Percentiles rank a stretch among this genome's conserved stretches.
phyloP scores from a whole-genome alignment of 2,113 vertebrate genomes.

The Panthera uncia region DNA sequence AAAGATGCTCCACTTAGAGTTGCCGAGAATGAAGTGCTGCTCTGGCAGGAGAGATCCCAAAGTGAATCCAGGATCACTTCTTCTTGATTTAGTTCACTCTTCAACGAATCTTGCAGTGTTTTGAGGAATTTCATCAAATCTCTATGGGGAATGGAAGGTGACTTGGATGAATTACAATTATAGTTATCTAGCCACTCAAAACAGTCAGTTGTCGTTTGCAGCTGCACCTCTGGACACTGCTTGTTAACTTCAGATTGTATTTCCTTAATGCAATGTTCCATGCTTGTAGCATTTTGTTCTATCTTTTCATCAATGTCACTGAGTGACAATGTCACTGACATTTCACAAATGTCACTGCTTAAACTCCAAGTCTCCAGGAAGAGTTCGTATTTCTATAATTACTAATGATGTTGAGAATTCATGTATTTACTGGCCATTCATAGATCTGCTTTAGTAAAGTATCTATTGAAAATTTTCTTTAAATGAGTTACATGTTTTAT shows the following conservation, averaged over 20 bases:
- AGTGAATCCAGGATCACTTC: constrained; percentile 91
- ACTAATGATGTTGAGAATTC: constrained; percentile 2
- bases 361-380: too few species aligned
- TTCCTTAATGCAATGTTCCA: constrained; percentile 91
- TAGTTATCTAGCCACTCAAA: constrained; percentile 89
- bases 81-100: constrained; percentile 88
- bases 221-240: constrained; percentile 80
- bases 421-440: neutral
- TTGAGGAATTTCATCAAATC: constrained; percentile 92
- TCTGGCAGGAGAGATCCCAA: constrained; percentile 90
- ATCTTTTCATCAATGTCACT: too few species aligned
- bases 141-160: constrained; percentile 83
- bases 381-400: constrained; percentile 1
- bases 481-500: neutral
- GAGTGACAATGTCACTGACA: too few species aligned
- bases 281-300: constrained; percentile 78
- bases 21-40: constrained; percentile 90
- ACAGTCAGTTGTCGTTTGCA: constrained; percentile 87
- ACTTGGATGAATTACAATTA: constrained; percentile 79
- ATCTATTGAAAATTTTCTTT: constrained; percentile 12
- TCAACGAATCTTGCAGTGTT: constrained; percentile 89
- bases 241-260: constrained; percentile 90
- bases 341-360: too few species aligned
- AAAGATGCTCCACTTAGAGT: constrained; percentile 79
- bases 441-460: constrained; percentile 4